Evolutionary conservation across 2,113 vertebrate species (phyloP).

Genomic region (Puffinus mauretanicus): DNA sequence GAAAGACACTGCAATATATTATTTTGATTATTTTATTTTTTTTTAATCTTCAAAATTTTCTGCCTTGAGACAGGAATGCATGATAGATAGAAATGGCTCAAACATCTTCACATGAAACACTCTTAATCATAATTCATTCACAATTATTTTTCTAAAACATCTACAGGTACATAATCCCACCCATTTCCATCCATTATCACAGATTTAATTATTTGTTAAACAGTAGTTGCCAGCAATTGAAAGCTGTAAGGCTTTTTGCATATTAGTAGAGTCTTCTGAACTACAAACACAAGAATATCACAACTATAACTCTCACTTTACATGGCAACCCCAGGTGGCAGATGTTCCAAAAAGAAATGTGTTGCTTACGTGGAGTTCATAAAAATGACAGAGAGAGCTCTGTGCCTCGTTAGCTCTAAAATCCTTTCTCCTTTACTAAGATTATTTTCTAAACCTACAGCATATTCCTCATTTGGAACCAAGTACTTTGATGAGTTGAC

Average conservation of each 20-base stretch:
- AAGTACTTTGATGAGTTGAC: slow-evolving; percentile 20
- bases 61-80: slow-evolving; percentile 96
- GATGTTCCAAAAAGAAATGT: slow-evolving; percentile 48
- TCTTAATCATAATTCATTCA: slow-evolving; percentile 83
- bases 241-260: slow-evolving; percentile 77
- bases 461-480: slow-evolving; percentile 43
- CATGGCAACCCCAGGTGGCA: slow-evolving; percentile 71
- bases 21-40: slow-evolving; percentile 83
- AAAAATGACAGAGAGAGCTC: slow-evolving; percentile 44
- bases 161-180: slow-evolving; percentile 77
- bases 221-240: slow-evolving; percentile 80
- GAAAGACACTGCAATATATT: slow-evolving; percentile 46
- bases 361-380: slow-evolving; percentile 56
- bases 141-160: slow-evolving; percentile 78
- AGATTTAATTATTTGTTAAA: slow-evolving; percentile 78
- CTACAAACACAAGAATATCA: slow-evolving; percentile 70
- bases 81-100: slow-evolving; percentile 95
- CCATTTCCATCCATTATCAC: slow-evolving; percentile 79
- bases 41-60: slow-evolving; percentile 89
- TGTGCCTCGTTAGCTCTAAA: slow-evolving; percentile 22
- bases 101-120: slow-evolving; percentile 92
- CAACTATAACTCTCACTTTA: slow-evolving; percentile 67
- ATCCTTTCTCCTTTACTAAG: slow-evolving; percentile 4
- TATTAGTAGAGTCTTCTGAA: slow-evolving; percentile 77
- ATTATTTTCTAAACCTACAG: slow-evolving; percentile 20